phyloP scores from a whole-genome alignment of 2,113 vertebrate species.

The Tor tambroides region DNA sequence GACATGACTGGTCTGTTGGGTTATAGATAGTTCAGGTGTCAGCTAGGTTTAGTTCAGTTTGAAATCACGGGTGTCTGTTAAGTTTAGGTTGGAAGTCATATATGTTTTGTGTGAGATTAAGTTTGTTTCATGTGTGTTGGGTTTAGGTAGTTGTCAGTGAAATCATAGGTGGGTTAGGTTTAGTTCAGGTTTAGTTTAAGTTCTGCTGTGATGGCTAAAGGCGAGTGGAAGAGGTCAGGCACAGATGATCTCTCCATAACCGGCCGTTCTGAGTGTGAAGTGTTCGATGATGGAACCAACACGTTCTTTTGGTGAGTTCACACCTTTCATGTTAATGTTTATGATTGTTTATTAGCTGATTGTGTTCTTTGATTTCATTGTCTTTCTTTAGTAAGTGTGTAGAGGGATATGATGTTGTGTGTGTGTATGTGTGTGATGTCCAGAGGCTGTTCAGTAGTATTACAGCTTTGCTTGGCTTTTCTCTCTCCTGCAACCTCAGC shows the following conservation, averaged over 20 bases:
- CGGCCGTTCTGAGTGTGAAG: slow-evolving; percentile 82
- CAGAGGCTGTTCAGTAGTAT: neutral
- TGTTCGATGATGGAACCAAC: slow-evolving; percentile 95
- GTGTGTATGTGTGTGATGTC: neutral
- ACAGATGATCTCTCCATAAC: neutral
- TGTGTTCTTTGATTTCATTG: neutral
- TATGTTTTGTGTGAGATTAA: neutral
- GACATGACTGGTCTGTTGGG: neutral
- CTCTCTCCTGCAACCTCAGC: slow-evolving; percentile 48
- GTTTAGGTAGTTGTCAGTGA: neutral
- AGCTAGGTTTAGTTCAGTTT: neutral
- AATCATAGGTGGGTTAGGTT: neutral
- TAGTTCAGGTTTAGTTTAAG: neutral
- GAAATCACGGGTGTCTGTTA: neutral
- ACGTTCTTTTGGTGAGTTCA: slow-evolving; percentile 93
- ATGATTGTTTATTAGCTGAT: neutral
- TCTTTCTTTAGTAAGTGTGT: neutral
- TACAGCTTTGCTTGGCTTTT: slow-evolving; percentile 19
- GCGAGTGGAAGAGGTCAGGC: slow-evolving; percentile 23
- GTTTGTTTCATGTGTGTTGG: neutral
- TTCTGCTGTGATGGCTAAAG: slow-evolving; percentile 25
- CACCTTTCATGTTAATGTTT: too few relatives aligned
- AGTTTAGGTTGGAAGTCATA: neutral
- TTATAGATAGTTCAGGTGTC: neutral
- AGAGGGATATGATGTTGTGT: too few relatives aligned